These are phyloP conservation scores for Bettongia penicillata DNA, from an alignment of 2,113 vertebrate genomes.

Conservation along the genomic window DNA sequence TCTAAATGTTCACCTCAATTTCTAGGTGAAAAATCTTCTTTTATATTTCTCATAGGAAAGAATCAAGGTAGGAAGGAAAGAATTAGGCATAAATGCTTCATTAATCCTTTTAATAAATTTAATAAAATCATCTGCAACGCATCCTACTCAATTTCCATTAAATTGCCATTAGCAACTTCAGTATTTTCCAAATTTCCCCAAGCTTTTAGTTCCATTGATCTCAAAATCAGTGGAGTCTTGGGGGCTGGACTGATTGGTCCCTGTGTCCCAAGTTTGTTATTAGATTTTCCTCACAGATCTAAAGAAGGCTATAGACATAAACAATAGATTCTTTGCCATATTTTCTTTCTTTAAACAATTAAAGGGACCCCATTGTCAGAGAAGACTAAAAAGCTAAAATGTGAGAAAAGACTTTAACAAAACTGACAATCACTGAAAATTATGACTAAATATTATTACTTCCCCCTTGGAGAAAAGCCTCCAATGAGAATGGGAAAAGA, in stretches of 20 bases:
- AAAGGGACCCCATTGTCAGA: background rate
- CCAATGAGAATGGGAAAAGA: too few relatives aligned
- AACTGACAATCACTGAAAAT: background rate
- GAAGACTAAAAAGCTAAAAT: fast-evolving
- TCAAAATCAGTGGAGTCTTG: background rate
- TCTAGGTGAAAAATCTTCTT: too few relatives aligned
- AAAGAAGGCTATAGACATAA: background rate
- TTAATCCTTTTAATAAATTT: background rate
- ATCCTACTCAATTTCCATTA: background rate
- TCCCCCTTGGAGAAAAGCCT: background rate
- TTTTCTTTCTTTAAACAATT: background rate
- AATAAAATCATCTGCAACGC: background rate
- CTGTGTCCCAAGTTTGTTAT: background rate
- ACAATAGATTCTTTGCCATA: too few relatives aligned
- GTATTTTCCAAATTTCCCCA: background rate
- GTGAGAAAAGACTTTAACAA: background rate
- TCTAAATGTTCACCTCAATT: too few relatives aligned
- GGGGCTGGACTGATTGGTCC: background rate
- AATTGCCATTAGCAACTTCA: background rate
- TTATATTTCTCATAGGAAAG: fast-evolving
- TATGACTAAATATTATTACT: too few relatives aligned
- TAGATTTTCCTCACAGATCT: background rate
- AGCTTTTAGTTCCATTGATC: background rate
- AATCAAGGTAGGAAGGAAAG: background rate
- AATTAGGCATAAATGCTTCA: background rate